Percentiles rank a stretch among this genome's conserved stretches.
Evolutionary conservation across 1,140 invertebrate species (phyloP).

Genomic region (Euura saliciscinereae): DNA sequence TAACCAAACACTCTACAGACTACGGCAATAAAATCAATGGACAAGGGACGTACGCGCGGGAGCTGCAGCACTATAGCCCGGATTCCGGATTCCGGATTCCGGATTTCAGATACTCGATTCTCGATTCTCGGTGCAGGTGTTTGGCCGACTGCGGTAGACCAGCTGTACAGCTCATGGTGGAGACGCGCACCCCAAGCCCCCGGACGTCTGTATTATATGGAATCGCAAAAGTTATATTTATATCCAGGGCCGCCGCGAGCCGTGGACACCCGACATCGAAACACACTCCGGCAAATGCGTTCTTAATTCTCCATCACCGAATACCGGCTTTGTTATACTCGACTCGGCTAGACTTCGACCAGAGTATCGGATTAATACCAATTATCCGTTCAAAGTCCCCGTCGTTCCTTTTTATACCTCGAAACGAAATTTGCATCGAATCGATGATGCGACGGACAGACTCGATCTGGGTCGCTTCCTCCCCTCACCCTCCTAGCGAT

Average conservation of each 20-base stretch:
- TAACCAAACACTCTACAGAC: neutral
- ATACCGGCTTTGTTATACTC: neutral
- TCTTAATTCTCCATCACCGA: neutral
- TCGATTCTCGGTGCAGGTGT: neutral
- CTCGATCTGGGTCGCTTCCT: too few species aligned
- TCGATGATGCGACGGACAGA: too few species aligned
- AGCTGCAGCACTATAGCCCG: neutral
- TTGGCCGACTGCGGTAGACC: neutral
- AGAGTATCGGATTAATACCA: neutral
- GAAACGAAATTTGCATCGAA: too few species aligned
- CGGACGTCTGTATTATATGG: neutral
- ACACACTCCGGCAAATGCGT: constrained; percentile 3
- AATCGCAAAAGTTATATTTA: constrained; percentile 1
- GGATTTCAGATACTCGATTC: neutral
- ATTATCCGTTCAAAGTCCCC: too few species aligned
- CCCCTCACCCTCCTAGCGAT: too few species aligned
- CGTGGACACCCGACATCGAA: neutral
- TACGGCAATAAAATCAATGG: constrained; percentile 4
- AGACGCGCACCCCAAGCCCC: neutral
- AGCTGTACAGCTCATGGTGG: neutral
- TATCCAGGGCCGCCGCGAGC: neutral
- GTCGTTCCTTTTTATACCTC: too few species aligned
- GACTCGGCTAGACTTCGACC: neutral
- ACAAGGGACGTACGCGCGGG: neutral
- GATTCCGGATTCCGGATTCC: neutral